Base-by-base conservation (phyloP, 2,113 vertebrate species). In the Scolopax mira region DNA sequence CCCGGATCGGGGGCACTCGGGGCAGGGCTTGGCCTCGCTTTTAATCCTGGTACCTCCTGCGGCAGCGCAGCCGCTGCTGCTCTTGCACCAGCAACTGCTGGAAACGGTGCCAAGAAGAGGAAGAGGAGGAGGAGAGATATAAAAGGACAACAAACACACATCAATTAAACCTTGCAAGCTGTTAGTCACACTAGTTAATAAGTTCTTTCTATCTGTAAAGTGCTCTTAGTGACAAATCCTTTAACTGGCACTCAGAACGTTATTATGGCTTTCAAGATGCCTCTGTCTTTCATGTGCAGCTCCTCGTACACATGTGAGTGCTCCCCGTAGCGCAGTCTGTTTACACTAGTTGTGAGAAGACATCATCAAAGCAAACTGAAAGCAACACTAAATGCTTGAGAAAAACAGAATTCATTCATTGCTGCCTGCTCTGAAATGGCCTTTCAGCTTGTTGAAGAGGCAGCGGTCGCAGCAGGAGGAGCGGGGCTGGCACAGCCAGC, bases 271-370 rank as follows among this genome's bases (percentile, higher is more conserved):
- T 96, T 97, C 89, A 88, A 95, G 96, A 95, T 93, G 95, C 97
- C 94, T 96, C 95, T 91, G 96, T 89, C 96, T 97, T 96, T 96
- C 97, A 96, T 90, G 95, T 91, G 95, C 94, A 82, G 95, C 94
- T 95, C 78, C 95, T 89, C 44, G 93, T 95, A 95, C 94, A 95
- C 96, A 93, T 96, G 96, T 93, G 93, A 95, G 91, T 86, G 87
- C 95, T 93, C 97, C 96, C 97, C 18, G 52, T 79, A 51, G 93
- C 6, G 91, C 93, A 84, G 92, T 75, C 97, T 96, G 96, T 94
- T 96, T 91, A 95, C 93, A 95, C 88, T 81, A 22, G 88, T 88
- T 94, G 94, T 91, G 85, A 87, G 95, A 89, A 97, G 93, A 13
- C 94, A 94, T 93, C 95, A 95, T 96, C 97, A 95, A 96, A 94